These are phyloP conservation scores for Sesamia inferens DNA, from an alignment of 2,888 invertebrate genomes.

Conservation along the genomic window DNA sequence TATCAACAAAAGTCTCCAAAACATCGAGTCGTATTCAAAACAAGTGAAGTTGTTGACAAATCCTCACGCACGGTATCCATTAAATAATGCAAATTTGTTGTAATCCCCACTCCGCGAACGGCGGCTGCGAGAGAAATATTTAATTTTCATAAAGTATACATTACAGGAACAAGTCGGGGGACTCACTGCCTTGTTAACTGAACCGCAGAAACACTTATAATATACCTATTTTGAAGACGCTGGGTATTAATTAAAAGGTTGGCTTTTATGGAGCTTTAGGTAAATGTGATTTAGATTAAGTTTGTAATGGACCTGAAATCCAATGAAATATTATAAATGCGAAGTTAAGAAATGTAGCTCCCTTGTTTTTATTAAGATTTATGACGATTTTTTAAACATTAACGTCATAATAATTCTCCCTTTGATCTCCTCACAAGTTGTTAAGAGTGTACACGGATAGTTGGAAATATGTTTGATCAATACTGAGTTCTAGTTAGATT, in stretches of 20 bases:
- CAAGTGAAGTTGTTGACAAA: slow-evolving; percentile 83
- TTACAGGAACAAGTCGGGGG: slow-evolving; percentile 80
- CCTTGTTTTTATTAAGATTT: background rate
- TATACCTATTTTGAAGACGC: slow-evolving; percentile 57
- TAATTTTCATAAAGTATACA: slow-evolving; percentile 90
- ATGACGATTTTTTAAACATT: background rate
- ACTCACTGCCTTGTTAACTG: slow-evolving; percentile 68
- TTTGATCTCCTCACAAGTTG: background rate
- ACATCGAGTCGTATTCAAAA: slow-evolving; percentile 71
- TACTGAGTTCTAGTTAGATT: background rate
- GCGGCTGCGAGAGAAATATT: slow-evolving; percentile 86
- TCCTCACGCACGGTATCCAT: slow-evolving; percentile 88
- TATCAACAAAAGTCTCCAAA: slow-evolving; percentile 71
- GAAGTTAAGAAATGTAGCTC: background rate
- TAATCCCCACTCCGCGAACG: slow-evolving; percentile 84
- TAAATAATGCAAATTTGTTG: slow-evolving; percentile 90
- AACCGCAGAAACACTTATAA: slow-evolving; percentile 63
- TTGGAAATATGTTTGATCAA: background rate
- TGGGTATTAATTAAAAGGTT: slow-evolving; percentile 55
- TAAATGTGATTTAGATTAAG: slow-evolving; percentile 47
- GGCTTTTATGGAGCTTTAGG: slow-evolving; percentile 40
- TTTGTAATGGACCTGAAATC: slow-evolving; percentile 35
- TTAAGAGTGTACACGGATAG: background rate
- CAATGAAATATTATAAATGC: slow-evolving; percentile 14
- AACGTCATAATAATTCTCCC: background rate